Percentiles rank a stretch among this genome's conserved stretches.
Evolutionary conservation across 2,797 vertebrate species (phyloP).

Genomic region (Eremophila alpestris): DNA sequence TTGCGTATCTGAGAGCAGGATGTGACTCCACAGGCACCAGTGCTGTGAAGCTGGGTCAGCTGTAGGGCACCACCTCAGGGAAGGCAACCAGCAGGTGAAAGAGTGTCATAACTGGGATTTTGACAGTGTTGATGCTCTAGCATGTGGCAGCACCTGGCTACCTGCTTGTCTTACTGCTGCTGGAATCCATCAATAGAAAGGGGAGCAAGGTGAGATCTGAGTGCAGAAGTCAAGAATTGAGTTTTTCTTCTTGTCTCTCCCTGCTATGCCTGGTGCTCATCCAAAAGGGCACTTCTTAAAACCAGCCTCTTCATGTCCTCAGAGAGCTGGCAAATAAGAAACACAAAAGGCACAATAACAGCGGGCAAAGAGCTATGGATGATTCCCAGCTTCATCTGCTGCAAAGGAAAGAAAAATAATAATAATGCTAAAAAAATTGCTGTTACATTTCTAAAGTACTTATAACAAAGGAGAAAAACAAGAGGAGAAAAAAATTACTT

Average conservation of each 20-base stretch:
- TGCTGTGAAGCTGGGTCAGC: not conserved
- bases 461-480: not conserved
- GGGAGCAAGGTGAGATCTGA: not conserved
- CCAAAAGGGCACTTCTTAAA: not conserved
- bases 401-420: not conserved
- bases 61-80: not conserved
- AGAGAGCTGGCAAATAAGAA: not conserved
- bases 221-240: not conserved
- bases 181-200: not conserved
- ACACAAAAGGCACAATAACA: not conserved
- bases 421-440: not conserved
- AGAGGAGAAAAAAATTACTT: not conserved
- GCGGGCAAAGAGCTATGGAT: not conserved
- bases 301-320: not conserved
- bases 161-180: not conserved
- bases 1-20: not conserved
- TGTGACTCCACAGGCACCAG: accelerated
- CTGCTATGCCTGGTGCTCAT: accelerated
- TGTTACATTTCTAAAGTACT: not conserved
- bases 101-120: not conserved
- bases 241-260: not conserved
- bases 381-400: not conserved
- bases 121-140: not conserved
- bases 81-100: not conserved
- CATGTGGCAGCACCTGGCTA: not conserved